Conservation (phyloP, 2,888 invertebrate species). For the Ophion costatus region DNA sequence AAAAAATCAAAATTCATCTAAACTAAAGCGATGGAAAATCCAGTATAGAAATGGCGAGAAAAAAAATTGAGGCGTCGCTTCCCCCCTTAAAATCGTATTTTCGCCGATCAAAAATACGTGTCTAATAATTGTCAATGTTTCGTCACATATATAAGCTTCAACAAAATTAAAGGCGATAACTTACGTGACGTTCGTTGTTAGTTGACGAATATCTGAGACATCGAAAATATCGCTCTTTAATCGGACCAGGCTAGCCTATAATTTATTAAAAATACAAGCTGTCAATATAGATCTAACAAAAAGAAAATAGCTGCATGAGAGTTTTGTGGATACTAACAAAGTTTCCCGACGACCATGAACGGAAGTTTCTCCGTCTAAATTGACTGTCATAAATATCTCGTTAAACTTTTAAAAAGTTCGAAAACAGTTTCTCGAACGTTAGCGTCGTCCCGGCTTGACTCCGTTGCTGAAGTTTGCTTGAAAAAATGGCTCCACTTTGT, state of each 20-base stretch:
- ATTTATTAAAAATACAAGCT: background rate
- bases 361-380: background rate
- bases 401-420: background rate
- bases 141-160: too few relatives aligned
- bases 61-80: too few relatives aligned
- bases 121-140: too few relatives aligned
- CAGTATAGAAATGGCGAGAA: too few relatives aligned
- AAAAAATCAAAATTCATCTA: too few relatives aligned
- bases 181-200: background rate
- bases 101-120: too few relatives aligned
- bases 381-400: background rate
- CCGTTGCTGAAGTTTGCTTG: background rate
- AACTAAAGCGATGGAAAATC: too few relatives aligned
- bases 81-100: too few relatives aligned
- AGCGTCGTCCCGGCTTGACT: background rate
- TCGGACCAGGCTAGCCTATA: background rate
- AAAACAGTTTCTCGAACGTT: constrained; percentile 1
- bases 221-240: background rate
- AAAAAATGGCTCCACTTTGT: background rate
- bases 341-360: background rate
- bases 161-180: too few relatives aligned
- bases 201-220: background rate
- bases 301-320: background rate
- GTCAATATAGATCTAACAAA: background rate
- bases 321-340: background rate